Conservation (phyloP, 2,888 invertebrate species). For the Embidobia sp. region DNA sequence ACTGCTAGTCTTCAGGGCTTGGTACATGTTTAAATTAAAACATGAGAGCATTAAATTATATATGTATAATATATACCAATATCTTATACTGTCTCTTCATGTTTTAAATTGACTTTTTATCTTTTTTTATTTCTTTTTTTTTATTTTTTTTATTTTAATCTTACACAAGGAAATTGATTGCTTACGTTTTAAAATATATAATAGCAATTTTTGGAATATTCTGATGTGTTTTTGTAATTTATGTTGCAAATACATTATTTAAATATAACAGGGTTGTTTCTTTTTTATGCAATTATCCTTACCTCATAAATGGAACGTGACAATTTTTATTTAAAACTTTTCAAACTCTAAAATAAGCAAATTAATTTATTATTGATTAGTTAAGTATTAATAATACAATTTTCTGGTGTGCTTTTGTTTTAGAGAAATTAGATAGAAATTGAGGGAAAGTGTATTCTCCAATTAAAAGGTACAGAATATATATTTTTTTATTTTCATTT, state of each 20-base stretch:
- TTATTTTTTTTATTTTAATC: slow-evolving; percentile 37
- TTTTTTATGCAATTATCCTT: too few species aligned
- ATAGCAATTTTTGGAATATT: slow-evolving; percentile 54
- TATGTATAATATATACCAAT: slow-evolving; percentile 56
- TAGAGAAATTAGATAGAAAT: too few species aligned
- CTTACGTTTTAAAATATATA: slow-evolving; percentile 52
- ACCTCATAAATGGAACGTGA: too few species aligned
- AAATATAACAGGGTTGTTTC: slow-evolving; percentile 15
- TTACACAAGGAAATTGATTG: slow-evolving; percentile 46
- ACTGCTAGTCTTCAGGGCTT: slow-evolving; percentile 63
- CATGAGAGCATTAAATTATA: slow-evolving; percentile 63
- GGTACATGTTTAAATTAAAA: slow-evolving; percentile 60
- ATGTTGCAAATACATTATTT: slow-evolving; percentile 62
- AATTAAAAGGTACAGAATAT: too few species aligned
- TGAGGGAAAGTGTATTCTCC: too few species aligned
- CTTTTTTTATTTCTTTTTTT: too few species aligned
- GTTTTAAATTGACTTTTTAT: slow-evolving; percentile 52
- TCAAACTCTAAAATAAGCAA: too few species aligned
- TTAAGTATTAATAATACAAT: too few species aligned
- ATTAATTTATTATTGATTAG: too few species aligned
- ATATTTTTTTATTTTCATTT: too few species aligned
- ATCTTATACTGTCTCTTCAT: slow-evolving; percentile 59
- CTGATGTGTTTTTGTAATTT: slow-evolving; percentile 59
- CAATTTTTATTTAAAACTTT: too few species aligned
- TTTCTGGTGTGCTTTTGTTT: too few species aligned